These are phyloP conservation scores for Manis javanica DNA, from an alignment of 2,797 vertebrate species.

Conservation along the genomic window DNA sequence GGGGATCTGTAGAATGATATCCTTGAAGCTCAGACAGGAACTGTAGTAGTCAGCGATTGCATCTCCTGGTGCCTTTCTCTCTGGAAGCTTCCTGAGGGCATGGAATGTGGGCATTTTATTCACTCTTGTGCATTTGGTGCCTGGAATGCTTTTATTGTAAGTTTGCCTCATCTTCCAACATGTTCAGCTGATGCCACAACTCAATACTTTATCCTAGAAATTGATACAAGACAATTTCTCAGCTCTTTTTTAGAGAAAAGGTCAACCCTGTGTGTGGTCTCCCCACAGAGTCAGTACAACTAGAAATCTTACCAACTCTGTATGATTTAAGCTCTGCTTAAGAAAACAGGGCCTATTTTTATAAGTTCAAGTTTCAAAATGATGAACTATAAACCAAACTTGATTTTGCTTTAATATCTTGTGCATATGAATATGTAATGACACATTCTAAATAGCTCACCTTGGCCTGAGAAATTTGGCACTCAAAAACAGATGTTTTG, in stretches of 20 bases:
- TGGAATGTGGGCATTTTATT: neutral
- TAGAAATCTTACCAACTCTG: neutral
- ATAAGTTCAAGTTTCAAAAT: conserved; percentile 50
- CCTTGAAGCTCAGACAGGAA: neutral
- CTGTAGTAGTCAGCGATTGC: neutral
- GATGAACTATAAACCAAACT: neutral
- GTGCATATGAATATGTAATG: neutral
- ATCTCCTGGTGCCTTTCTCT: neutral
- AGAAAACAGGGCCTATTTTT: conserved; percentile 46
- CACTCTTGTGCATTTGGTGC: neutral
- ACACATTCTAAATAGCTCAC: neutral
- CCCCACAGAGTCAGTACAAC: neutral
- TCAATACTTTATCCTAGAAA: neutral
- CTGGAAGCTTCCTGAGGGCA: neutral
- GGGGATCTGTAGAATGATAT: neutral
- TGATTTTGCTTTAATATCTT: conserved; percentile 18
- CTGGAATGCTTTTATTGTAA: neutral
- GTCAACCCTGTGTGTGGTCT: neutral
- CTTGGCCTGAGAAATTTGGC: conserved; percentile 25
- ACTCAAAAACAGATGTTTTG: conserved; percentile 12
- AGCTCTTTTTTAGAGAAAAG: neutral
- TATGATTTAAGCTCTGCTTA: conserved; percentile 20
- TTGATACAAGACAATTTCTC: neutral
- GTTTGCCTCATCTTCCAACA: neutral
- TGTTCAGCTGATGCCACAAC: neutral